Conservation (phyloP, 2,797 vertebrate species). For the Threskiornis aethiopicus region DNA sequence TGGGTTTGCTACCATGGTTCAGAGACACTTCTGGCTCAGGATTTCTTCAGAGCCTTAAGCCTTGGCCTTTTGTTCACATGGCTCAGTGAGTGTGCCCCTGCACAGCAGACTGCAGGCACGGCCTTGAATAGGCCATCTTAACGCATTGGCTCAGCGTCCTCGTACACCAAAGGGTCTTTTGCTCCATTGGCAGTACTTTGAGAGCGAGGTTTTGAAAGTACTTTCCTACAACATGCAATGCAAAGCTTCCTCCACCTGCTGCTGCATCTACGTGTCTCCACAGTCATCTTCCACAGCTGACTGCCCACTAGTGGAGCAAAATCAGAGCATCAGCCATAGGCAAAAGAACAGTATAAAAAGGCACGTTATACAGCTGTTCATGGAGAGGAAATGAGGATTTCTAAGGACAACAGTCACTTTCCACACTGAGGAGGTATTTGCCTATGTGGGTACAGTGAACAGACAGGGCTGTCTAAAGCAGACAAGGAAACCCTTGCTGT, state of each 20-base stretch:
- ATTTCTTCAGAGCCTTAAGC: not conserved
- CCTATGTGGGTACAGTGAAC: not conserved
- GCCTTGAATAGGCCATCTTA: not conserved
- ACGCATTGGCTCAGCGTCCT: not conserved
- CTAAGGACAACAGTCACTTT: not conserved
- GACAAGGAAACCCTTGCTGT: not conserved
- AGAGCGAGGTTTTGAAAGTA: not conserved
- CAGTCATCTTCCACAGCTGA: not conserved
- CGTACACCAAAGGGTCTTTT: not conserved
- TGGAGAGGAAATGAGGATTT: not conserved
- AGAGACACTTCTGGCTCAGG: not conserved
- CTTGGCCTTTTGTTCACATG: not conserved
- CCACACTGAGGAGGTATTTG: not conserved
- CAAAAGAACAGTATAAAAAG: not conserved
- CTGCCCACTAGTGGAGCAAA: not conserved
- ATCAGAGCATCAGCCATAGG: not conserved
- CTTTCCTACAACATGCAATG: not conserved
- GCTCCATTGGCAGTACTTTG: not conserved
- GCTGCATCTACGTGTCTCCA: not conserved
- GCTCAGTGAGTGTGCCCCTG: not conserved
- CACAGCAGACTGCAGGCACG: not conserved
- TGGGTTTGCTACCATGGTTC: not conserved
- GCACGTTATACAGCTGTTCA: fast-evolving
- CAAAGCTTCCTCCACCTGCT: not conserved
- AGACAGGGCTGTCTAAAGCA: not conserved